Conservation (phyloP, 2,113 vertebrate genomes). For the Anseranas semipalmata region DNA sequence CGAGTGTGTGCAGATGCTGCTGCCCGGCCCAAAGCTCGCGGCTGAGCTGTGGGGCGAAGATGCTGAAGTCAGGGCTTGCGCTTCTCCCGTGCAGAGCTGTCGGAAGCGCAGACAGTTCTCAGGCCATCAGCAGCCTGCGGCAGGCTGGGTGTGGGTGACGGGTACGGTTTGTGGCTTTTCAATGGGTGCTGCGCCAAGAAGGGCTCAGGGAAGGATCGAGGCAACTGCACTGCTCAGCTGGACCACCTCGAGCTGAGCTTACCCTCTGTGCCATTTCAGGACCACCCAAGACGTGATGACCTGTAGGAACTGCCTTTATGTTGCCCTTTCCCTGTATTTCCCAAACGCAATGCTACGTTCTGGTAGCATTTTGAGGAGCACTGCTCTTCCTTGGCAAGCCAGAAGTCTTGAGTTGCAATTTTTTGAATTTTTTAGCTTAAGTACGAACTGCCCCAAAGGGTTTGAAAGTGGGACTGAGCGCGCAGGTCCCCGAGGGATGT, state of each 20-base stretch:
- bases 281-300: too few species aligned
- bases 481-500: not conserved
- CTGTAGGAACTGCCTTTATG: not conserved
- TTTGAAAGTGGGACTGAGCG: not conserved
- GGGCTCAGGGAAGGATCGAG: not conserved
- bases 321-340: not conserved
- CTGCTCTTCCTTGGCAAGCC: not conserved
- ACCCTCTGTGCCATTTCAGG: too few species aligned
- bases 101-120: not conserved
- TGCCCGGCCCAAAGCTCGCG: not conserved
- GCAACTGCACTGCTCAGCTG: not conserved
- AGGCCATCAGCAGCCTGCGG: not conserved
- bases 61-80: not conserved
- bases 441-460: not conserved
- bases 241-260: not conserved
- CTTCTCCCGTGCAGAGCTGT: not conserved
- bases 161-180: not conserved
- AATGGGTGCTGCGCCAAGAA: not conserved
- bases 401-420: not conserved
- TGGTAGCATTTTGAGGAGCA: not conserved
- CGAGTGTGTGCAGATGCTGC: too few species aligned
- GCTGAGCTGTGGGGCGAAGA: not conserved
- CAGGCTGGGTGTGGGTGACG: not conserved
- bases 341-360: not conserved
- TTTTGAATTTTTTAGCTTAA: not conserved